A percentile compares a stretch with the other conserved stretches of the same genome.
phyloP scores from a whole-genome alignment of 2,888 invertebrate species.

The Tetropium fuscum region DNA sequence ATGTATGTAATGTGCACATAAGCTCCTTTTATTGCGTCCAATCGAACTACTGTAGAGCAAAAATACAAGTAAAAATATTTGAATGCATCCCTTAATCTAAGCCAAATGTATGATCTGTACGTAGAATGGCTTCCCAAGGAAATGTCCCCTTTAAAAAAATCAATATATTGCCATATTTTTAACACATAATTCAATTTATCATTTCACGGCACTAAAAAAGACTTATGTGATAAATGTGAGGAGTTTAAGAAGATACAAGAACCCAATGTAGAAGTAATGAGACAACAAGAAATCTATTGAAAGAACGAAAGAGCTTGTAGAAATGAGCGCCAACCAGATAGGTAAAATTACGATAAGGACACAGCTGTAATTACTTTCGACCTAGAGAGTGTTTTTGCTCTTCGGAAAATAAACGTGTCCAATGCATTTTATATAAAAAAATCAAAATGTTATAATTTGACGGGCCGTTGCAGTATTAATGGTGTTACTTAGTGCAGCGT shows the following conservation, averaged over 20 bases:
- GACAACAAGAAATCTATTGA: background rate
- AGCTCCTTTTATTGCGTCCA: background rate
- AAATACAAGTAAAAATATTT: conserved; percentile 8
- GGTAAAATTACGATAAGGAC: too few relatives aligned
- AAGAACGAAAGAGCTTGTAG: background rate
- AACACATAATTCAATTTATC: background rate
- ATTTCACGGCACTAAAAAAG: too few relatives aligned
- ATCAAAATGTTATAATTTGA: too few relatives aligned
- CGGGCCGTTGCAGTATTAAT: too few relatives aligned
- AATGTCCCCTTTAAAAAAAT: conserved; percentile 2
- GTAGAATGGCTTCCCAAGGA: conserved; percentile 7
- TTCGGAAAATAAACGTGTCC: background rate
- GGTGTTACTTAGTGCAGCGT: too few relatives aligned
- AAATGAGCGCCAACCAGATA: background rate
- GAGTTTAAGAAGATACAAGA: background rate
- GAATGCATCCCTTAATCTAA: conserved; percentile 4
- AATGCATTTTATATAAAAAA: conserved; percentile 1
- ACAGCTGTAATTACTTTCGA: background rate
- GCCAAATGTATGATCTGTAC: conserved; percentile 6
- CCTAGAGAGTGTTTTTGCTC: background rate
- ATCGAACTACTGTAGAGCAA: background rate
- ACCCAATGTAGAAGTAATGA: conserved; percentile 1
- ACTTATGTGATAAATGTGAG: too few relatives aligned
- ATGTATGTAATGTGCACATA: too few relatives aligned
- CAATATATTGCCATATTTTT: background rate